phyloP scores from a whole-genome alignment of 37 sponge, comb jelly and placozoan genomes.

The Lycopodina hypogea region DNA sequence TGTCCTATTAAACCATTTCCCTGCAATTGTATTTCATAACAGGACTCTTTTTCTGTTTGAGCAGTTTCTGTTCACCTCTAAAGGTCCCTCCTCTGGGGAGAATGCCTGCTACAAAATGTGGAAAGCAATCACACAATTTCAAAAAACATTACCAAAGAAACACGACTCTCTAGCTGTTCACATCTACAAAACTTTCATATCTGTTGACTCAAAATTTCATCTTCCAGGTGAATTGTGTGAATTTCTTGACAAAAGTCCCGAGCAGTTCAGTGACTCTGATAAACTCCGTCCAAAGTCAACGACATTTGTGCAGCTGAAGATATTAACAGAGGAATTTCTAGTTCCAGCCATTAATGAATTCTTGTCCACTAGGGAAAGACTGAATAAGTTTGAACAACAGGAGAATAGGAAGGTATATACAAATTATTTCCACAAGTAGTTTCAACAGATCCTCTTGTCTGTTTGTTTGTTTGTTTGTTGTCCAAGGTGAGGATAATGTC shows the following conservation, averaged over 20 bases:
- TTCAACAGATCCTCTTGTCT: no score
- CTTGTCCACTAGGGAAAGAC: no score
- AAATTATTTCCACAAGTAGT: no score
- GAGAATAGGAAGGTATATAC: no score
- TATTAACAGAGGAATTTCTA: no score
- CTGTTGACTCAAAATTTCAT: background rate
- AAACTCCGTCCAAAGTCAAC: no score
- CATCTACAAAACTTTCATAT: conserved; percentile 12
- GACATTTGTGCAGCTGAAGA: no score
- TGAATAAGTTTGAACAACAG: no score
- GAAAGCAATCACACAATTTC: background rate
- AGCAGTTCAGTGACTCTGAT: background rate
- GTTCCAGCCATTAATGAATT: no score
- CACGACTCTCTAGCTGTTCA: conserved; percentile 7
- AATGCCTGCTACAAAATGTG: background rate
- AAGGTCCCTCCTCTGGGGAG: conserved; percentile 2
- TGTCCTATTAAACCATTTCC: no score
- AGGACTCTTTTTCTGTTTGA: conserved; percentile 16
- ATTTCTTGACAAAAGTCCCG: background rate
- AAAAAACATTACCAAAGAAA: background rate
- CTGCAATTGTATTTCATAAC: background rate
- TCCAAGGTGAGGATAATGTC: background rate
- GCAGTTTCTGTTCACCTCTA: conserved; percentile 8
- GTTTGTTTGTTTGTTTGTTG: no score
- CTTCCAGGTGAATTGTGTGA: background rate